Evolutionary conservation across 2,113 vertebrate genomes (phyloP), one percentile per base, ranked within the genome.

Genomic region (Rhinolophus ferrumequinum): DNA sequence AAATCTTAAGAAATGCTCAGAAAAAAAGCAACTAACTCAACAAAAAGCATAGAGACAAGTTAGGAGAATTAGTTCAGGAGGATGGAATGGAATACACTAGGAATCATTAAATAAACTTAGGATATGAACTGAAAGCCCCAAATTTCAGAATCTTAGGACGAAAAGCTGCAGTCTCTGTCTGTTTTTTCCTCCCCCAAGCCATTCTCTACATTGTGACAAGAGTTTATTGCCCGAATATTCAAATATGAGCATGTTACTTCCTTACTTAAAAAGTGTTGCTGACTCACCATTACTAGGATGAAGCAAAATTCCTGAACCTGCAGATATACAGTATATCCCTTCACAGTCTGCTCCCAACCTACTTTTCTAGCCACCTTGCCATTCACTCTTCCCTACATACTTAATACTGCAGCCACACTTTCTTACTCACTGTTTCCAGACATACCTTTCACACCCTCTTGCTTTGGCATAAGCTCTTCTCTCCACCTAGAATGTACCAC

Each of bases 231-330:
- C 72, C 70, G 95, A 67, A 83, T 84, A 67, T 64, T 97, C 44
- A 86, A 72, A 82, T 70, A 44, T 50, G 60, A 41, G 47, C n/a
- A 21, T 26, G 22, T 72, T 84, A 79, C 50, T 90, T 90, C 38
- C 33, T 88, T 85, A 56, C 54, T 94, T 89, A 79, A 87, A 76
- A 96, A 93, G n/a, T 5, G 9, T 79, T 82, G 35, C 80, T 87
- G 62, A 83, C 30, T 97, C 95, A 89, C 58, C 24, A 35, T 66
- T 60, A 54, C 30, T 35, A 77, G 52, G 80, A 52, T 33, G 47
- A 75, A 91, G 56, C 33, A 86, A 95, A 86, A 92, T 73, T 50
- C 21, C 67, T 83, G 52, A 90, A 66, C 33, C 44, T 58, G 33
- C n/a, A 90, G 38, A 93, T 16, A n/a, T 44, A 50, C 47, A 47